Base-by-base conservation (phyloP, 2,888 invertebrate genomes). In the Chrysolina oricalcia region DNA sequence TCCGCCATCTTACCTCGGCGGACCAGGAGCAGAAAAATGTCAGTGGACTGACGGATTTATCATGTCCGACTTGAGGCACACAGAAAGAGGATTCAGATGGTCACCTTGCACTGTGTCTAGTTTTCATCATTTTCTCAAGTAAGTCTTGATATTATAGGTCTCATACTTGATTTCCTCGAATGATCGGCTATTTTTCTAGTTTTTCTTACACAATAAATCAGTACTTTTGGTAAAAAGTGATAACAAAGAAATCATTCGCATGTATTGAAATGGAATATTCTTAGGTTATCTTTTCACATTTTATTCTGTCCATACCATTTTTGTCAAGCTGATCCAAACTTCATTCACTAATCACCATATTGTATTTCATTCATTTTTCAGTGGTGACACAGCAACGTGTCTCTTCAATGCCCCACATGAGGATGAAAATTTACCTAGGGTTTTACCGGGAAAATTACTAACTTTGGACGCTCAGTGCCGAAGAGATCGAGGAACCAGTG, bases 31-130 rank as follows among this genome's bases (percentile, higher is more conserved):
- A 21, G 96, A 97, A 87, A 96, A 96, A 86, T 98, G 97, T 84
- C 93, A 97, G 81, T 97, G 97, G 97, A 97, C 97, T 87, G 97
- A 98, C 88, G 97, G 97, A 71, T 98, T 95, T 90, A 98, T 98
- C 85, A 98, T 97, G 97, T 96, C 96, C 70, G 97, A 98, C 89
- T 91, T 98, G 78, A 91, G 97, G 84, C 97, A 97, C 89, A 97
- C 97, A 0, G 97, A 97, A 89, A 94, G 97, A 87, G 97, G 97
- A 35, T 98, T 98, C 91, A 92, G 96, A 83, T 98, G 97, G 97
- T 97, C 97, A 10, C 93, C 96, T 23, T 98, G 97, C 89, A 96
- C 96, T 84, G 94, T 97, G 72, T 94, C 96, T 81, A 97, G 97
- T 86, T 98, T 98, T 90, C 97, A 97, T 90, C 97, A 97, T 89